Evolutionary conservation across 1,140 invertebrate genomes (phyloP).

Genomic region (Drosophila tristis): DNA sequence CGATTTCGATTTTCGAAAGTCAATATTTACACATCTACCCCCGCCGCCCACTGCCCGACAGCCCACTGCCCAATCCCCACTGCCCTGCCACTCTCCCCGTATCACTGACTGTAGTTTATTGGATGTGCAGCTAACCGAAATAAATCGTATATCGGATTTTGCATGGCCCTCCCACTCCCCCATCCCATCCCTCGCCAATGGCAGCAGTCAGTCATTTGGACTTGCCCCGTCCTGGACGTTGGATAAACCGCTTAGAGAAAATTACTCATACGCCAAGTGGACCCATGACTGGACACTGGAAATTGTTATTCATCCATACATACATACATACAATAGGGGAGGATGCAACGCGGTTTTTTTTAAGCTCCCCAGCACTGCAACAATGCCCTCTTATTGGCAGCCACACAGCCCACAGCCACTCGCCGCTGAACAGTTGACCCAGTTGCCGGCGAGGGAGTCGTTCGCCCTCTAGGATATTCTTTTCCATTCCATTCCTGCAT

Average conservation of each 20-base stretch:
- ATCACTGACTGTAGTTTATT: slow-evolving; percentile 62
- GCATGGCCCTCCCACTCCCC: slow-evolving; percentile 21
- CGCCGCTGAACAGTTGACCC: slow-evolving; percentile 49
- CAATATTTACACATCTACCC: slow-evolving; percentile 70
- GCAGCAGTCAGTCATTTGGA: slow-evolving; percentile 14
- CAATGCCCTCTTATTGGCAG: slow-evolving; percentile 40
- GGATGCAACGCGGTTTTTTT: slow-evolving; percentile 1
- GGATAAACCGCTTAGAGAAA: slow-evolving; percentile 73
- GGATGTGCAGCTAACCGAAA: slow-evolving; percentile 81
- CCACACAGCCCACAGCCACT: slow-evolving; percentile 4
- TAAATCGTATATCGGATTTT: slow-evolving; percentile 76
- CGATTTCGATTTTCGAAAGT: slow-evolving; percentile 78
- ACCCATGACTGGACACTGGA: slow-evolving; percentile 17
- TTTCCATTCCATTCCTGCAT: slow-evolving; percentile 4
- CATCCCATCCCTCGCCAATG: neutral
- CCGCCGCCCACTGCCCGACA: no score
- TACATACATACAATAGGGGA: neutral
- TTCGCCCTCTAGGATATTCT: slow-evolving; percentile 10
- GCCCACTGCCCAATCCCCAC: no score
- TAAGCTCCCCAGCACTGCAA: neutral
- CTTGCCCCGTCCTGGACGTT: slow-evolving; percentile 11
- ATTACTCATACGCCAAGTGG: slow-evolving; percentile 73
- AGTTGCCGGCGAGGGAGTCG: slow-evolving; percentile 11
- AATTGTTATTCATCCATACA: slow-evolving; percentile 27
- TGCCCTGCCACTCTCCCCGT: neutral